These are phyloP conservation scores for Deilephila porcellus DNA, from an alignment of 2,888 invertebrate genomes.

Conservation along the genomic window DNA sequence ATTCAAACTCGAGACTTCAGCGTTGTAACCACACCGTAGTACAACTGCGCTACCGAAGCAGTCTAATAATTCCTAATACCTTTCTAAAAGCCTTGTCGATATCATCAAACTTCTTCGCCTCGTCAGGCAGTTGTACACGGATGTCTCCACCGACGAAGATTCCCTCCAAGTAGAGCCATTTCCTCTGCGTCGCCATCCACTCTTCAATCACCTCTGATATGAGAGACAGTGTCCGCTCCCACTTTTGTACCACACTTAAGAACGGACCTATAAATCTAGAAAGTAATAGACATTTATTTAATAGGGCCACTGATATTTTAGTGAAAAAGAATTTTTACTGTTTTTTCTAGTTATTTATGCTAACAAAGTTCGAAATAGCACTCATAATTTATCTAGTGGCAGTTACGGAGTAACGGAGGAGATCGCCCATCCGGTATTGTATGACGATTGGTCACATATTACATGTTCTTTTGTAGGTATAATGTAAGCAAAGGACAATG, in stretches of 20 bases:
- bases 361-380: too few species aligned
- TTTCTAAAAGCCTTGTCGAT: slow-evolving; percentile 92
- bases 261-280: slow-evolving; percentile 94
- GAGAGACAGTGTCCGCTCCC: slow-evolving; percentile 92
- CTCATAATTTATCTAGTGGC: too few species aligned
- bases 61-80: slow-evolving; percentile 63
- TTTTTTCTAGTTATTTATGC: too few species aligned
- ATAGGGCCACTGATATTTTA: background rate
- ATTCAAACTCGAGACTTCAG: too few species aligned
- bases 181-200: slow-evolving; percentile 94
- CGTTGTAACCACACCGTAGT: too few species aligned
- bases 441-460: too few species aligned
- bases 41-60: too few species aligned
- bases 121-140: slow-evolving; percentile 93
- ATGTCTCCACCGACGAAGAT: slow-evolving; percentile 97
- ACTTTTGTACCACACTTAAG: slow-evolving; percentile 91
- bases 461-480: too few species aligned
- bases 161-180: slow-evolving; percentile 96
- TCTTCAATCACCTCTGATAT: slow-evolving; percentile 95
- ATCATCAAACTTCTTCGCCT: slow-evolving; percentile 95
- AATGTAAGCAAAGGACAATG: too few species aligned
- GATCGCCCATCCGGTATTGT: too few species aligned
- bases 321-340: too few species aligned
- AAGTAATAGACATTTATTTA: background rate
- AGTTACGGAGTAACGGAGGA: too few species aligned